Conservation (phyloP, 2,113 vertebrate species). For the Steatornis caripensis region DNA sequence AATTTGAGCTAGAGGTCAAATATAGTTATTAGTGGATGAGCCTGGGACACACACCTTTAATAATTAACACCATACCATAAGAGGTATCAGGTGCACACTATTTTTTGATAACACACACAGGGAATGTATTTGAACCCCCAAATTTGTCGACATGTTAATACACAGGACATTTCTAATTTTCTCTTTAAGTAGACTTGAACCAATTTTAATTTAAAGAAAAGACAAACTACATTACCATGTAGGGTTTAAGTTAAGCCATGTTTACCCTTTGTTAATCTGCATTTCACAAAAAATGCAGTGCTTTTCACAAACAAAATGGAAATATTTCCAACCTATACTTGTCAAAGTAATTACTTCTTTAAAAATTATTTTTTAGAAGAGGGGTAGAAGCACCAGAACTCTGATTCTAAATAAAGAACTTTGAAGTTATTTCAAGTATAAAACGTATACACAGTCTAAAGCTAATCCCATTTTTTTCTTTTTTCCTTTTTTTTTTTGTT, state of each 20-base stretch:
- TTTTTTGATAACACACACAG: not conserved
- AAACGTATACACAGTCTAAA: not conserved
- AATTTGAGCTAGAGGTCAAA: not conserved
- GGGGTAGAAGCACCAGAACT: not conserved
- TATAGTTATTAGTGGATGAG: not conserved
- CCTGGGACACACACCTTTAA: not conserved
- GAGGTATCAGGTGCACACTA: not conserved
- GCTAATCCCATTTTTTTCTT: not conserved
- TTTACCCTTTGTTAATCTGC: not conserved
- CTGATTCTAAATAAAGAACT: not conserved
- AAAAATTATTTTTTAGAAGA: not conserved
- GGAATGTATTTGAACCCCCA: not conserved
- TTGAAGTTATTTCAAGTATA: not conserved
- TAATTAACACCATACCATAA: accelerated
- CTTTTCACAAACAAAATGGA: not conserved
- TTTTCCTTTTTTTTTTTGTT: not conserved
- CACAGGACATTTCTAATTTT: not conserved
- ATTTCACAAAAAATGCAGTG: not conserved
- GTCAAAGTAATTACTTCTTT: not conserved
- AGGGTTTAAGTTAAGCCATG: not conserved
- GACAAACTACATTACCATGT: not conserved
- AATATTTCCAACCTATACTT: not conserved
- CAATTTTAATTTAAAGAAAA: not conserved
- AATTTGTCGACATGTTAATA: not conserved
- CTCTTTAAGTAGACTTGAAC: not conserved